Conservation (phyloP, 2,113 vertebrate genomes). For the Pachyramphus minor region DNA sequence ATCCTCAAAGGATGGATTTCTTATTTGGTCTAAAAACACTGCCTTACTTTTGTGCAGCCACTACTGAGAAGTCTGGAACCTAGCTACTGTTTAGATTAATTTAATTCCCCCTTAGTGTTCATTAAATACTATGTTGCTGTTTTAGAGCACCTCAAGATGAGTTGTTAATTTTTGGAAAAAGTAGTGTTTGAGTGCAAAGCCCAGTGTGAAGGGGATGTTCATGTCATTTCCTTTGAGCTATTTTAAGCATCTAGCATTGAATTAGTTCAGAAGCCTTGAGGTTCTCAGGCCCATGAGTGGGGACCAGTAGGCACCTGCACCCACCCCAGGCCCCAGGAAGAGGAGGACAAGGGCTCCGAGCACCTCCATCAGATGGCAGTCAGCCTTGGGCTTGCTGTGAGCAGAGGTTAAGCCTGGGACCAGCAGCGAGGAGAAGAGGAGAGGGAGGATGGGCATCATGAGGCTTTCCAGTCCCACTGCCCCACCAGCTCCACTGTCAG, state of each 20-base stretch:
- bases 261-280: not conserved
- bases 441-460: not conserved
- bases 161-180: not conserved
- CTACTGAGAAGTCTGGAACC: conserved; percentile 30
- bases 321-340: not conserved
- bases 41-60: not conserved
- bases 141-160: not conserved
- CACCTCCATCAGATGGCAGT: not conserved
- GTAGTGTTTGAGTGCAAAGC: not conserved
- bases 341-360: not conserved
- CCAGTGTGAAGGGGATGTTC: not conserved
- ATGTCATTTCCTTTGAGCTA: not conserved
- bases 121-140: conserved; percentile 36
- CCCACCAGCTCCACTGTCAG: not conserved
- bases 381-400: not conserved
- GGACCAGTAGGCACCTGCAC: not conserved
- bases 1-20: conserved; percentile 46
- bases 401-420: not conserved
- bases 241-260: not conserved
- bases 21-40: conserved; percentile 46
- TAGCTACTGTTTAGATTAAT: conserved; percentile 45
- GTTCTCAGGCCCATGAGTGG: not conserved
- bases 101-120: conserved; percentile 34
- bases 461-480: not conserved
- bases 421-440: not conserved